A percentile compares a stretch with the other conserved stretches of the same genome.
These are phyloP conservation scores for Trematomus bernacchii DNA, from an alignment of 2,797 vertebrate genomes.

Conservation along the genomic window DNA sequence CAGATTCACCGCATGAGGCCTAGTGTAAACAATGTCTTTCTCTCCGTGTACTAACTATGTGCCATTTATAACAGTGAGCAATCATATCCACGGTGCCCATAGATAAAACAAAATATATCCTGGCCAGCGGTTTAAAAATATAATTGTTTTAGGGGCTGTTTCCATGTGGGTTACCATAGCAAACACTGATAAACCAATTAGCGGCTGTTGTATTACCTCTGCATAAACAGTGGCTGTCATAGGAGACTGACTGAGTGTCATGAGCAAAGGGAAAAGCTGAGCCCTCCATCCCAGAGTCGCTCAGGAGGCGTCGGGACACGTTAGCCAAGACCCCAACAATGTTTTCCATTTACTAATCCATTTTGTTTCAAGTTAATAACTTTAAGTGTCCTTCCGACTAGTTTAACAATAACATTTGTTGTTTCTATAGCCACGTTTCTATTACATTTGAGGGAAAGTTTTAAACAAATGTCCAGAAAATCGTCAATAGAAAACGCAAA, in stretches of 20 bases:
- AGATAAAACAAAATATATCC: slow-evolving; percentile 86
- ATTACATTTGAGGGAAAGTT: background rate
- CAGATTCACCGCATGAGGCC: slow-evolving; percentile 88
- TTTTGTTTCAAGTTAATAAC: background rate
- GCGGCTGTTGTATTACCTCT: slow-evolving; percentile 77
- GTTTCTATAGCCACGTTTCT: background rate
- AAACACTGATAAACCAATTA: slow-evolving; percentile 88
- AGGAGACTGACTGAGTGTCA: slow-evolving; percentile 65
- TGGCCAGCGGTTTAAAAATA: slow-evolving; percentile 82
- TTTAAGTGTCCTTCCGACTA: background rate
- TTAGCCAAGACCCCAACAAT: slow-evolving; percentile 30
- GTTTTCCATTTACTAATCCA: slow-evolving; percentile 34
- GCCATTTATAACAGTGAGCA: slow-evolving; percentile 89
- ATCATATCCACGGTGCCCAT: slow-evolving; percentile 78
- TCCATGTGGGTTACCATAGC: slow-evolving; percentile 86
- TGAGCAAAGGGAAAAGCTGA: slow-evolving; percentile 74
- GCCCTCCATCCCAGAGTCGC: slow-evolving; percentile 58
- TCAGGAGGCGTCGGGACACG: slow-evolving; percentile 51
- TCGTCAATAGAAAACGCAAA: background rate
- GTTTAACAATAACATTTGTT: background rate
- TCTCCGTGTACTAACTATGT: slow-evolving; percentile 84
- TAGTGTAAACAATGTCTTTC: slow-evolving; percentile 88
- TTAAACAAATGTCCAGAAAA: background rate
- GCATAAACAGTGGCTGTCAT: slow-evolving; percentile 68
- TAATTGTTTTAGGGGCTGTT: slow-evolving; percentile 83